Evolutionary conservation across 1,140 invertebrate genomes (phyloP).

Genomic region (Sarcophaga bullata): DNA sequence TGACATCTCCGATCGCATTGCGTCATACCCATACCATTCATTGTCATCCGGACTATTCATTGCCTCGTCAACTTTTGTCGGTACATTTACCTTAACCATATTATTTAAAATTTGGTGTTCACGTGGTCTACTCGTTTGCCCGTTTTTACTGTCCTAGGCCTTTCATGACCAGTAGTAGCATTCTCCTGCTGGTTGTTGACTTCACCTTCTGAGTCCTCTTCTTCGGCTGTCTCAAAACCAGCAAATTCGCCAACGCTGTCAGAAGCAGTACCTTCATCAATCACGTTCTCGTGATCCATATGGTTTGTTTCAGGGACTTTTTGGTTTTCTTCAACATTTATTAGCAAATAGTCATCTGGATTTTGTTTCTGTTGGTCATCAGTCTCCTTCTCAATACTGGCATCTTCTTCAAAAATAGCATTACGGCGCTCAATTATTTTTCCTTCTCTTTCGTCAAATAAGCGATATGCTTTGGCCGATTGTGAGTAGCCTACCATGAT

Average conservation of each 20-base stretch:
- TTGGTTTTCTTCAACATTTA: not conserved
- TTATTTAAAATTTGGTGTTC: constrained; percentile 29
- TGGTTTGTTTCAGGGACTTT: not conserved
- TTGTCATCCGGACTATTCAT: constrained; percentile 48
- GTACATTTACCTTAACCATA: too few relatives aligned
- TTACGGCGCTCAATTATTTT: constrained; percentile 27
- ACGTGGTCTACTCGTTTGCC: constrained; percentile 23
- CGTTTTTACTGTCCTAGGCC: too few relatives aligned
- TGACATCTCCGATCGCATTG: constrained; percentile 33
- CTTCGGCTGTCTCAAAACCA: too few relatives aligned
- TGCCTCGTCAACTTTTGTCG: not conserved
- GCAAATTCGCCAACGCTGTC: not conserved
- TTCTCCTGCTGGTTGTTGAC: not conserved
- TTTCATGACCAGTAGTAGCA: too few relatives aligned
- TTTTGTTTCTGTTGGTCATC: too few relatives aligned
- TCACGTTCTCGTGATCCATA: too few relatives aligned
- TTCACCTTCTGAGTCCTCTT: too few relatives aligned
- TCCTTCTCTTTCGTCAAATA: not conserved
- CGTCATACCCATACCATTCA: constrained; percentile 39
- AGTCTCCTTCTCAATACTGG: not conserved
- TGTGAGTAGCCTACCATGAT: constrained; percentile 20
- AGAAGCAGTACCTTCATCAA: not conserved
- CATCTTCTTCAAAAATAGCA: too few relatives aligned
- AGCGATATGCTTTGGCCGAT: constrained; percentile 12
- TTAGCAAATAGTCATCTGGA: too few relatives aligned